Percentiles rank a stretch among this genome's conserved stretches.
phyloP scores from a whole-genome alignment of 1,140 invertebrate genomes.

The Dolichoris vasculosae region DNA sequence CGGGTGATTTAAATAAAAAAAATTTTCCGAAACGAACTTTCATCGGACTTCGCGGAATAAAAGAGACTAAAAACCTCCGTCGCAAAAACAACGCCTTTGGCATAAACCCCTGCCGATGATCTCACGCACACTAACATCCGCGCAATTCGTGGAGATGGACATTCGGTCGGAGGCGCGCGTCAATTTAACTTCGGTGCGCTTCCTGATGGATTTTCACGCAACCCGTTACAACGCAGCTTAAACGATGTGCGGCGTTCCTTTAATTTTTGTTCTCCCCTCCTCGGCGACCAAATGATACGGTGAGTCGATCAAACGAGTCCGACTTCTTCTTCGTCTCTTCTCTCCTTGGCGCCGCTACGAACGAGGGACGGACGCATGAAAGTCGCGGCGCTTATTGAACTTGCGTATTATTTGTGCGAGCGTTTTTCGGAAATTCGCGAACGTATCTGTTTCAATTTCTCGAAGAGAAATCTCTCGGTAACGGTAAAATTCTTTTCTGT shows the following conservation, averaged over 20 bases:
- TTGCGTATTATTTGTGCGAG: neutral
- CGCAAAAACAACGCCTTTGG: neutral
- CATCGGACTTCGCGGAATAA: neutral
- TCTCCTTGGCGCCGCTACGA: neutral
- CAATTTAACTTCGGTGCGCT: neutral
- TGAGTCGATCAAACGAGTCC: neutral
- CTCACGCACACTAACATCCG: neutral
- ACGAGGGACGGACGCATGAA: neutral
- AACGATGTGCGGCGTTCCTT: neutral
- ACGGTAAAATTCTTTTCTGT: constrained; percentile 12
- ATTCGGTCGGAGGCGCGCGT: neutral
- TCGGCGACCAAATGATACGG: neutral
- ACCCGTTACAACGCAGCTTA: neutral
- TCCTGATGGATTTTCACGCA: constrained; percentile 5
- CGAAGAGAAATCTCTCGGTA: constrained; percentile 6
- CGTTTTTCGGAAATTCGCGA: neutral
- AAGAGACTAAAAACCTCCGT: neutral
- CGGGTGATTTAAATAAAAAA: neutral
- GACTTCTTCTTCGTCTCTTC: neutral
- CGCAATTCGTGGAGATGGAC: neutral
- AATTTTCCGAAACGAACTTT: neutral
- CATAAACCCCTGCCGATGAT: neutral
- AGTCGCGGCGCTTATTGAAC: constrained; percentile 2
- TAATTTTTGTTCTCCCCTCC: neutral
- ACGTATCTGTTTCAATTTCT: neutral